A percentile compares a stretch with the other conserved stretches of the same genome.
phyloP scores from a whole-genome alignment of 2,797 vertebrate species.

The Microctenopoma steveboyesi region DNA sequence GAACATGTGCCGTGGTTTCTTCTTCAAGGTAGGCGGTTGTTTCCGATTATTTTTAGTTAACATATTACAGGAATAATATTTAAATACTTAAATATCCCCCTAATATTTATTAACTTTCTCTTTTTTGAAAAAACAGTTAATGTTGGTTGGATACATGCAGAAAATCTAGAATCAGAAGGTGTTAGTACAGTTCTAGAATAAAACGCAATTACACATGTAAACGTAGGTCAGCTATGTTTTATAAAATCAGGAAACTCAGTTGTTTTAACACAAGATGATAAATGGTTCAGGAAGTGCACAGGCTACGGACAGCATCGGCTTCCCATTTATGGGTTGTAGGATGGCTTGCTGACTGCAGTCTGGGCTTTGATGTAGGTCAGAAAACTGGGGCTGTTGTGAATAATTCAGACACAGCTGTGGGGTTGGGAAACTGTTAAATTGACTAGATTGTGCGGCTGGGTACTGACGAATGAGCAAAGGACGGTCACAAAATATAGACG shows the following conservation, averaged over 20 bases:
- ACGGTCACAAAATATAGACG: constrained; percentile 28
- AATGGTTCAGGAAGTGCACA: constrained; percentile 42
- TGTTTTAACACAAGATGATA: constrained; percentile 39
- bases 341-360: constrained; percentile 49
- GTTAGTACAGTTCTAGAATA: not conserved
- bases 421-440: constrained; percentile 38
- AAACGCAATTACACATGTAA: constrained; percentile 12
- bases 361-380: constrained; percentile 80
- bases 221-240: constrained; percentile 7
- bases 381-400: constrained; percentile 81
- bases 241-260: constrained; percentile 12
- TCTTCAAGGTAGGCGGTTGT: constrained; percentile 90
- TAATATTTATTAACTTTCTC: too few species aligned
- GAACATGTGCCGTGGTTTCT: constrained; percentile 94
- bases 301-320: constrained; percentile 35
- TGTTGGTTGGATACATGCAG: not conserved
- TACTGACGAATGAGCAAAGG: constrained; percentile 22
- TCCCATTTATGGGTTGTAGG: constrained; percentile 42
- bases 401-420: constrained; percentile 78
- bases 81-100: too few species aligned
- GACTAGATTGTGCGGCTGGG: constrained; percentile 36
- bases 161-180: not conserved
- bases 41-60: not conserved
- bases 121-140: too few species aligned
- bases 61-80: not conserved